Evolutionary conservation across 1,140 invertebrate species (phyloP).

Genomic region (Thaumetopoea pityocampa): DNA sequence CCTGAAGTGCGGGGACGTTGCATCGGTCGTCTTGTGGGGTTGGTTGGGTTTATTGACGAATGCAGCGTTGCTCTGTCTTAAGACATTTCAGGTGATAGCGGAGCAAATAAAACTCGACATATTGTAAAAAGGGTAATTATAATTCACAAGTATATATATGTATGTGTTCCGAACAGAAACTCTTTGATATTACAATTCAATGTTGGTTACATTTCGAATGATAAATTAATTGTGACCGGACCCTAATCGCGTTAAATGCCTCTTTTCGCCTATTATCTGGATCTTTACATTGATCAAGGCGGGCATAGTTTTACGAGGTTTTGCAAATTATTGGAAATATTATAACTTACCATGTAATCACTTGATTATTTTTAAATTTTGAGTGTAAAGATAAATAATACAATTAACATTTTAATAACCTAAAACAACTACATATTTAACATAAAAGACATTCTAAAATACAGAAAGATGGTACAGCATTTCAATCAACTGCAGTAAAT

Average conservation of each 20-base stretch:
- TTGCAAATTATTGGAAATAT: conserved; percentile 26
- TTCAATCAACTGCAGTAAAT: conserved; percentile 32
- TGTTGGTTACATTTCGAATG: conserved; percentile 32
- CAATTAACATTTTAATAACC: conserved; percentile 69
- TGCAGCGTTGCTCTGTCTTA: too few relatives aligned
- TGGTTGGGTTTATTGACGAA: too few relatives aligned
- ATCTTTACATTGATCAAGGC: conserved; percentile 29
- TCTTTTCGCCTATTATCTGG: conserved; percentile 34
- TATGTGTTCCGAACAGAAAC: conserved; percentile 56
- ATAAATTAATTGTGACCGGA: conserved; percentile 51
- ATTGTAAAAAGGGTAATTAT: conserved; percentile 68
- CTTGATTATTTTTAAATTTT: conserved; percentile 45
- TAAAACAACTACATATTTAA: conserved; percentile 71
- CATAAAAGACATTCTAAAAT: conserved; percentile 64
- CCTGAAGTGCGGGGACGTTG: too few relatives aligned
- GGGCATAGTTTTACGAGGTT: conserved; percentile 24
- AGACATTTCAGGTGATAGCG: too few relatives aligned
- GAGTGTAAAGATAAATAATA: conserved; percentile 72
- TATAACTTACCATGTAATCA: conserved; percentile 26
- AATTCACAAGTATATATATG: conserved; percentile 64
- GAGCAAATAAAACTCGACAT: conserved; percentile 16
- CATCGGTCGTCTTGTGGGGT: too few relatives aligned
- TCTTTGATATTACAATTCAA: conserved; percentile 55
- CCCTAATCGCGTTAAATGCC: conserved; percentile 30
- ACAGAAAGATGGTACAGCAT: conserved; percentile 52